A percentile compares a stretch with the other conserved stretches of the same genome.
Conservation (phyloP, 2,888 invertebrate genomes). For the Drosophila pegasa region DNA sequence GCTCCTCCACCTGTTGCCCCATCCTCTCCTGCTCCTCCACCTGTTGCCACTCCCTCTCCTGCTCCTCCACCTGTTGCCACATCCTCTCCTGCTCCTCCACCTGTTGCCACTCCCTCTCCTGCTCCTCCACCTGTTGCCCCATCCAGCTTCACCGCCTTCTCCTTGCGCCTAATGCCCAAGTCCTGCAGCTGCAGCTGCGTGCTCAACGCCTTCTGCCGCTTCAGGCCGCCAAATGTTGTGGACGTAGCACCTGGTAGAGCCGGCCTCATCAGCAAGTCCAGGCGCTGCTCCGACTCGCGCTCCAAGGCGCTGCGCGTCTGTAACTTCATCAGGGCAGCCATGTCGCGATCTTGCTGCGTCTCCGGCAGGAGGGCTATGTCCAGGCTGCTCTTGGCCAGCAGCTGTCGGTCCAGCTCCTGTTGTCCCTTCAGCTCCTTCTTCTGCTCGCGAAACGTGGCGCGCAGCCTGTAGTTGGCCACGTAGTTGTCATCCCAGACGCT, state of each 20-base stretch:
- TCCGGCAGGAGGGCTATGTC: conserved; percentile 92
- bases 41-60: neutral
- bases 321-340: conserved; percentile 91
- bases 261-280: conserved; percentile 86
- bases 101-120: neutral
- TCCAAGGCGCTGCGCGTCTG: conserved; percentile 88
- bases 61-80: neutral
- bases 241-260: conserved; percentile 86
- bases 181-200: conserved; percentile 73
- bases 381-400: conserved; percentile 91
- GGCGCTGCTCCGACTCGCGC: conserved; percentile 85
- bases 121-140: neutral
- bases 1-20: neutral
- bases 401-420: conserved; percentile 88
- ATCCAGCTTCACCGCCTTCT: neutral
- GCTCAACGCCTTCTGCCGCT: conserved; percentile 86
- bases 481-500: conserved; percentile 96
- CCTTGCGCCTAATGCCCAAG: conserved; percentile 82
- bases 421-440: conserved; percentile 91
- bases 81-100: neutral
- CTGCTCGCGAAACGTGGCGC: conserved; percentile 91
- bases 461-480: conserved; percentile 93
- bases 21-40: neutral
- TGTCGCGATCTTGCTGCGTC: conserved; percentile 90
- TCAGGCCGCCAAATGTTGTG: conserved; percentile 86